Evolutionary conservation across 2,797 vertebrate genomes (phyloP), one percentile per base, ranked within the genome.

Genomic region (Simalia tracyae): DNA sequence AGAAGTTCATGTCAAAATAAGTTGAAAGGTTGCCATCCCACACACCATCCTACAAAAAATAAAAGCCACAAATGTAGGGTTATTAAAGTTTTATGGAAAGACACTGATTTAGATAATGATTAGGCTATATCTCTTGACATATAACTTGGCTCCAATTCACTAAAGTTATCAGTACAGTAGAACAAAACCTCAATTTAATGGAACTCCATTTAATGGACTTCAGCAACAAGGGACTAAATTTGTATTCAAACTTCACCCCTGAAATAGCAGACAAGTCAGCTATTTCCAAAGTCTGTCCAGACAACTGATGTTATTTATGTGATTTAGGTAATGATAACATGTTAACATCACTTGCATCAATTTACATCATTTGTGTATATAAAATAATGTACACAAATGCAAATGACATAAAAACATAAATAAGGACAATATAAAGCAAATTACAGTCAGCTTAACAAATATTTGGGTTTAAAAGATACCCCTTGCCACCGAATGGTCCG

Each of bases 1-100:
- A 99, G 59, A 97, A 91, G 92, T 99, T 99, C 99, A 99, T 99
- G 97, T 99, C 99, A 97, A 99, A 99, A 94, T 99, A 99, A 87
- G 98, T 96, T 2, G 98, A 99, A 64, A 99, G 95, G 96, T 99
- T 99, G 85, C 98, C 98, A 2, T 99, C 99, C 99, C 99, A 99
- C 0, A 98, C 97, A 28, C 99, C 99, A 92, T 99, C 98, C 99
- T 99, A 95, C 86, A 61, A 88, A 93, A 56, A 94, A 60, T 14
- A 93, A 46, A 91, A 68, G 28, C 17, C 72, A 24, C 54, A 87
- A 3, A 17, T 28, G 26, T 88, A 61, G 26, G 12, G 6, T 31
- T 87, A 61, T 24, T 81, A n/a, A 36, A 24, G 64, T 42, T 42
- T 76, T 57, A 76, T 24, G 36, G 5, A 60, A 42, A 36, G 31